Evolutionary conservation across 2,797 vertebrate species (phyloP).

Genomic region (Pygocentrus nattereri): DNA sequence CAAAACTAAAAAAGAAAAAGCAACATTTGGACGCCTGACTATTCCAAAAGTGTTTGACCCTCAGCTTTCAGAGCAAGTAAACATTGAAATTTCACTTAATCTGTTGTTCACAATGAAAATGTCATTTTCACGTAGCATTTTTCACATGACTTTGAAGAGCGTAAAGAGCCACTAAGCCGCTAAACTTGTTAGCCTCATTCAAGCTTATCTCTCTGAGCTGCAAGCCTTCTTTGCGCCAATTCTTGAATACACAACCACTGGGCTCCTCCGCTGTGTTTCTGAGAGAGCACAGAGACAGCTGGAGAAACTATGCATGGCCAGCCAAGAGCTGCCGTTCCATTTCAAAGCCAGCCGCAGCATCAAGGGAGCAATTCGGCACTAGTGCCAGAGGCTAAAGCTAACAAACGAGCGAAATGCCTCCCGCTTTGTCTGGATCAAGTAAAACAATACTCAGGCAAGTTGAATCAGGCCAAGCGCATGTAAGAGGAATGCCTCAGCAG

Average conservation of each 20-base stretch:
- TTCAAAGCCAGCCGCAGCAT: conserved; percentile 63
- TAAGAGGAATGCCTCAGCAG: not conserved
- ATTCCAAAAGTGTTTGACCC: no score
- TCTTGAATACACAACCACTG: conserved; percentile 53
- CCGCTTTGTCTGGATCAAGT: not conserved
- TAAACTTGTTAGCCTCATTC: not conserved
- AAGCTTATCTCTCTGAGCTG: conserved; percentile 31
- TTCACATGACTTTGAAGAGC: not conserved
- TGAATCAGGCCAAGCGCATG: not conserved
- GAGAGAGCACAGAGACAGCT: conserved; percentile 62
- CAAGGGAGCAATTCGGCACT: conserved; percentile 50
- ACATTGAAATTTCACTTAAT: no score
- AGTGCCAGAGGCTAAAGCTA: conserved; percentile 64
- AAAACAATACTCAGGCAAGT: not conserved
- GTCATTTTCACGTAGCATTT: no score
- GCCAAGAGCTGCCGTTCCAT: conserved; percentile 56
- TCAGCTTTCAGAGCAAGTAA: no score
- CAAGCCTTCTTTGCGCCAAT: conserved; percentile 62
- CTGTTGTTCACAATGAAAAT: no score
- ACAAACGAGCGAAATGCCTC: conserved; percentile 62
- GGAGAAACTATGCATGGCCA: conserved; percentile 49
- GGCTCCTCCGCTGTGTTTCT: conserved; percentile 45
- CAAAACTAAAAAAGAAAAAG: no score
- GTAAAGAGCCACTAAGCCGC: not conserved
- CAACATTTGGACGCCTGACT: no score